Evolutionary conservation across 2,888 invertebrate genomes (phyloP), one percentile per base, ranked within the genome.

Genomic region (Calameuta pallipes): DNA sequence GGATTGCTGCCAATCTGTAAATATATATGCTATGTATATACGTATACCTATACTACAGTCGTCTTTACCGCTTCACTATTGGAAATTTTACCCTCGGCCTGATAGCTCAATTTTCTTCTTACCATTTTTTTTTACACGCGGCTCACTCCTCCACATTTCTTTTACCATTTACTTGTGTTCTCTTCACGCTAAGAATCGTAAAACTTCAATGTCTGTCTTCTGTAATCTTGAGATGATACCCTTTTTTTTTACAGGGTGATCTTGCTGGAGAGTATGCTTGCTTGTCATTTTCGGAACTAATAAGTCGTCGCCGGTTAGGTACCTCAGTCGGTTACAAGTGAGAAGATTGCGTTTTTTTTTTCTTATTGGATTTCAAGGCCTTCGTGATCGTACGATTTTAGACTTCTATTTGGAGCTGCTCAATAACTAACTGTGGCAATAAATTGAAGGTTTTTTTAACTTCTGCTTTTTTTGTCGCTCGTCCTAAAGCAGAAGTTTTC

Each of bases 31-130:
- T 41, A 15, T 15, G 23, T 41, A 9, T 41, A 23, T 41, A 23
- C 6, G 15, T 33, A 71, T 71, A 71, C 3, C 31, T 33, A 71
- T 71, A 13, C 11, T 30, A 34, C 71, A 15, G 30, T 11, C 71
- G 71, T 30, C 23, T 34, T 31, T 34, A 33, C 31, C 23, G 13
- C 23, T 30, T 34, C 23, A 11, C 36, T 74, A 74, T 74, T 74
- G 74, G 74, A 41, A 74, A 36, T 23, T 74, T 74, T 36, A 74
- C 71, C 71, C 30, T 71, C 30, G 35, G 74, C 74, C 13, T 36
- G 36, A 74, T 74, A 15, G 74, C n/a, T 30, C 74, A 13, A 74
- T 74, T 74, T 35, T 23, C 36, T 74, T 74, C 34, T n/a, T 36
- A 34, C 35, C 30, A 56, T 9, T 56, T 23, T 56, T 37, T 41